These are phyloP conservation scores for Craterocephalus amniculus DNA, from an alignment of 2,797 vertebrate species.

Conservation along the genomic window DNA sequence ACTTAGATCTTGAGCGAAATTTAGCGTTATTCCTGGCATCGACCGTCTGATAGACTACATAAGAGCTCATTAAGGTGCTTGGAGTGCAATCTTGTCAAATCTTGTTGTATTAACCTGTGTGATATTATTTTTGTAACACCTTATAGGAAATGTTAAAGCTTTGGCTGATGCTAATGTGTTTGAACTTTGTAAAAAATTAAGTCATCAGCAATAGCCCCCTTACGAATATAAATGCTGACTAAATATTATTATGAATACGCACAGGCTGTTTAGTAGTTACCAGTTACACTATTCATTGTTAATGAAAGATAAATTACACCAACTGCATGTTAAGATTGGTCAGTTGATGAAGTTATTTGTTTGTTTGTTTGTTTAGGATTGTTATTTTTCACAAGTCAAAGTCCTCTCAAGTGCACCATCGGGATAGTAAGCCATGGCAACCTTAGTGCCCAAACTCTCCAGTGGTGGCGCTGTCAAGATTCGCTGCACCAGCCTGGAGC, in stretches of 20 bases:
- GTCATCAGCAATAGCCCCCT: background rate
- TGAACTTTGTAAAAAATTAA: background rate
- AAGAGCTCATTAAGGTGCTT: too few species aligned
- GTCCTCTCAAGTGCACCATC: slow-evolving; percentile 38
- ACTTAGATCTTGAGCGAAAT: too few species aligned
- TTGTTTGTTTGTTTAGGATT: slow-evolving; percentile 32
- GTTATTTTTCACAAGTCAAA: slow-evolving; percentile 56
- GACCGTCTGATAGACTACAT: too few species aligned
- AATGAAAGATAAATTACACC: background rate
- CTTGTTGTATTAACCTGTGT: background rate
- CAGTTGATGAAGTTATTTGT: background rate
- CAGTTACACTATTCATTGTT: too few species aligned
- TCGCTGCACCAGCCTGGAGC: slow-evolving; percentile 88
- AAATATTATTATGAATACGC: background rate
- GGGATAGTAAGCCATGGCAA: slow-evolving; percentile 77
- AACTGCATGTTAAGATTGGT: too few species aligned
- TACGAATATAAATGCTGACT: too few species aligned
- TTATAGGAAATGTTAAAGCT: background rate
- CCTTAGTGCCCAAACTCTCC: slow-evolving; percentile 87
- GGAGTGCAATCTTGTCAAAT: too few species aligned
- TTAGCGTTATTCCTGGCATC: too few species aligned
- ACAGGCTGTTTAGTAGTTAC: too few species aligned
- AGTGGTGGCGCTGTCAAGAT: slow-evolving; percentile 85
- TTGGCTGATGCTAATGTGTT: background rate
- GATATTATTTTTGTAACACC: slow-evolving; percentile 1